Evolutionary conservation across 2,888 invertebrate genomes (phyloP), one percentile per base, ranked within the genome.

Genomic region (Clunio marinus): DNA sequence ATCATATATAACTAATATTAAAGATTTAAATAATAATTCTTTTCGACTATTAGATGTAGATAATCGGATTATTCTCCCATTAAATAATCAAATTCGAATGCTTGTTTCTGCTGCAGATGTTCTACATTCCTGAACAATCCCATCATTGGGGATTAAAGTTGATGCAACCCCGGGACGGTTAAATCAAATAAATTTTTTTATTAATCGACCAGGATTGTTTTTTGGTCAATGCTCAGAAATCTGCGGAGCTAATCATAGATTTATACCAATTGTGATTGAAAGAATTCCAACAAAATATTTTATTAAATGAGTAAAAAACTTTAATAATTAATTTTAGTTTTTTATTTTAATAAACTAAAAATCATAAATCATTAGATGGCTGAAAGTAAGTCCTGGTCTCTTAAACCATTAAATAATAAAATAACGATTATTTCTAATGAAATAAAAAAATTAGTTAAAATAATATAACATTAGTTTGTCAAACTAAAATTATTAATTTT

Each of bases 161-260:
- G 86, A 87, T 78, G 84, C 84, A 20, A 83, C 83, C 0, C 86
- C 86, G 0, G 86, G 86, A 0, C 85, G 86, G 51, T 72, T 86
- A 76, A 86, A 86, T 73, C 85, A 86, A 85, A 81, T 79, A 74
- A 83, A 80, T 73, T 83, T 88, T 76, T 80, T 80, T 73, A 81
- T 83, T 73, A 85, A 83, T 71, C 84, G 84, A 1, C 81, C 86
- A 0, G 87, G 88, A 51, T 73, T 88, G 75, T 86, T 82, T 78
- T 89, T 79, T 78, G 88, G 88, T 0, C 88, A 89, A 84, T 90
- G 89, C 76, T 89, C 88, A 73, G 88, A 90, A 84, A 89, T 90
- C 81, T 90, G 89, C 80, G 89, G 89, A 0, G 83, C 85, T 67
- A 89, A 90, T 76, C 88, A 90, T 77, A 87, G 87, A 70, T 89